These are phyloP conservation scores for Periparus ater DNA, from an alignment of 2,797 vertebrate genomes.

Conservation along the genomic window DNA sequence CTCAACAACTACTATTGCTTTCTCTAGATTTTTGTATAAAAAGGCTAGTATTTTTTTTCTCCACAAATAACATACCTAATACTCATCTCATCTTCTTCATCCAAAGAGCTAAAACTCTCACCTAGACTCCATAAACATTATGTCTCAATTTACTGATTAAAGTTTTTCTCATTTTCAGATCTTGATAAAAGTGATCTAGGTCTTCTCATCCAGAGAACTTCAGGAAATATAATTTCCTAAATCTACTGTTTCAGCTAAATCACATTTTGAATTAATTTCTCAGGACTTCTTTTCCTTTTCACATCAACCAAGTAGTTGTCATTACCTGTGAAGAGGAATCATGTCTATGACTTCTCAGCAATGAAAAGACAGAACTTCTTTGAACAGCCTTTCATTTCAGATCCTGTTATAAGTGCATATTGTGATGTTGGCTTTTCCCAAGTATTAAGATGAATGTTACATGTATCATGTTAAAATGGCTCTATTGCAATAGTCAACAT, in stretches of 20 bases:
- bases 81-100: neutral
- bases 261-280: neutral
- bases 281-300: neutral
- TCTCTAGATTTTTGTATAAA: neutral
- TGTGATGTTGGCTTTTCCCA: no score
- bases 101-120: neutral
- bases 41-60: neutral
- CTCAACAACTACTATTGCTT: neutral
- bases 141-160: neutral
- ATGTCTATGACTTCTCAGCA: rapidly evolving
- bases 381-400: neutral
- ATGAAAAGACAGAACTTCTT: neutral
- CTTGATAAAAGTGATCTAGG: neutral
- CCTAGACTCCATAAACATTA: neutral
- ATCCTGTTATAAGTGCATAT: neutral
- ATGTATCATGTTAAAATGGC: no score
- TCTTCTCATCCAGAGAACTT: neutral
- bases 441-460: no score
- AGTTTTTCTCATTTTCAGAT: neutral
- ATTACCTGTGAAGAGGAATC: neutral
- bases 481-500: no score
- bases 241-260: neutral
- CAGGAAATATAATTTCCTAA: neutral
- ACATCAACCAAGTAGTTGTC: neutral
- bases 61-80: neutral